Base-by-base conservation (phyloP, 2,888 invertebrate species). In the Hypercompe scribonia region DNA sequence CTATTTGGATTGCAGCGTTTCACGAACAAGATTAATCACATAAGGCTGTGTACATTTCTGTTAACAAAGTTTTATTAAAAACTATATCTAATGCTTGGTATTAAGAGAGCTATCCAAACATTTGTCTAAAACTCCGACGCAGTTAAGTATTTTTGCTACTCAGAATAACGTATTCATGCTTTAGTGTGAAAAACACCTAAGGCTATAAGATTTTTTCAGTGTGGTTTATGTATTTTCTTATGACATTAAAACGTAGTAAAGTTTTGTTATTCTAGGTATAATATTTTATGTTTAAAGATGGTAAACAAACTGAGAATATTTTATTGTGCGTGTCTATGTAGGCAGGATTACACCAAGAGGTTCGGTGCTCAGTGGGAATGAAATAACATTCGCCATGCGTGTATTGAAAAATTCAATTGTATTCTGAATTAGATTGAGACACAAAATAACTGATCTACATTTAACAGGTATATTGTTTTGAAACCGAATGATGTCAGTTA, bases 211-310 rank as follows among this genome's bases (percentile, higher is more conserved):
- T 66, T 66, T 66, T 36, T 66, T 28, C 1, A 42, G 39, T 42
- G 0, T 66, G 7, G 28, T 66, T 36, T 42, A 66, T 66, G 65
- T 66, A 42, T 66, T 66, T 36, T 28, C 18, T 39, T 66, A 39
- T 66, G 18, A 66, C 31, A 39, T 66, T n/a, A 66, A 39, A 42
- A 28, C 28, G 28, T 42, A n/a, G 65, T 66, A 42, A 66, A 66
- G 42, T 66, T 36, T 66, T 66, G 65, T 66, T 28, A 36, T 65
- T 65, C 36, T 65, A 65, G 36, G 8, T 34, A 64, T n/a, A 11
- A 36, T 65, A 24, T 65, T 65, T 65, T 24, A 33, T 65, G 34
- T 65, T 36, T 11, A 34, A 36, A 65, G 13, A 36, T 36, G 64
- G 64, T 36, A 36, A 65, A 65, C 64, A 65, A 36, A 65, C 64